Evolutionary conservation across 1,140 invertebrate species (phyloP).

Genomic region (Cecropterus lyciades): DNA sequence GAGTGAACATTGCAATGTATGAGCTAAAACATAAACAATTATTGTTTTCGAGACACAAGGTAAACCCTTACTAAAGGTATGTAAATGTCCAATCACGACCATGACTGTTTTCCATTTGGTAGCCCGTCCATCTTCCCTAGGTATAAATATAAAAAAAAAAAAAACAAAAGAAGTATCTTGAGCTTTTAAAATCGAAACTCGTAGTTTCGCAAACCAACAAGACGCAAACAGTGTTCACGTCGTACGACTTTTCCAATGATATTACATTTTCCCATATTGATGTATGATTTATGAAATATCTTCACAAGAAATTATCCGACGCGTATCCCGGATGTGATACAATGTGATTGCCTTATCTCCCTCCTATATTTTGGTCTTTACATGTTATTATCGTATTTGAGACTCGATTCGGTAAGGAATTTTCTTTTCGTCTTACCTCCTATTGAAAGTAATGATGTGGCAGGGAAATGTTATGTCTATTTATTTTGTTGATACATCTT

Average conservation of each 20-base stretch:
- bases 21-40: too few species aligned
- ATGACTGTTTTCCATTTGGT: too few species aligned
- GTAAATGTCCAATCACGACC: too few species aligned
- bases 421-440: constrained; percentile 44
- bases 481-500: neutral
- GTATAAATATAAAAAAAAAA: too few species aligned
- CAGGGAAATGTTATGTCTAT: neutral
- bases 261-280: constrained; percentile 66
- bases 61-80: too few species aligned
- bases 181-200: constrained; percentile 13
- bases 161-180: neutral
- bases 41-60: too few species aligned
- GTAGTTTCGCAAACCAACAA: constrained; percentile 41
- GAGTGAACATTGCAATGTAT: too few species aligned
- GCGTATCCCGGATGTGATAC: constrained; percentile 64
- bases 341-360: constrained; percentile 70
- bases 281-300: constrained; percentile 70
- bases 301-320: constrained; percentile 65
- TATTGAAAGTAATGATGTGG: constrained; percentile 20
- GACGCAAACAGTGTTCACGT: constrained; percentile 31
- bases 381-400: constrained; percentile 67
- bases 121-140: too few species aligned
- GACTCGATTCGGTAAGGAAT: constrained; percentile 43
- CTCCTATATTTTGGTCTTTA: constrained; percentile 64
- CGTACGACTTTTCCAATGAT: constrained; percentile 43